phyloP scores from a whole-genome alignment of 37 sponge, comb jelly and placozoan genomes.

The Axinella damicornis region DNA sequence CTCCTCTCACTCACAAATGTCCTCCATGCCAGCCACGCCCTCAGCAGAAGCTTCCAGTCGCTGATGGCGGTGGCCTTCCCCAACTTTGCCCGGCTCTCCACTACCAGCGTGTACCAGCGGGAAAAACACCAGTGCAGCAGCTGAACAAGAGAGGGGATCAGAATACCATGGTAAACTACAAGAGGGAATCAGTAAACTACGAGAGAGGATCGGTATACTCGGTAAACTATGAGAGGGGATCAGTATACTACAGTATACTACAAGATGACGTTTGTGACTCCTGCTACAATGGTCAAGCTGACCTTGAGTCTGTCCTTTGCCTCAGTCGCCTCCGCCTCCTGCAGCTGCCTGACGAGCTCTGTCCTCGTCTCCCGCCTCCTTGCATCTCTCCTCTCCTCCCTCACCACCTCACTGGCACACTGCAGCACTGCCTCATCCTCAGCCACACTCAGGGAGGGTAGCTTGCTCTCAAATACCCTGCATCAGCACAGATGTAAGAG shows the following conservation, averaged over 20 bases:
- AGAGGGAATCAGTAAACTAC: too few species aligned
- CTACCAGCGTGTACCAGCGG: slow-evolving; percentile 19
- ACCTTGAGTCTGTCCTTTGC: slow-evolving; percentile 41
- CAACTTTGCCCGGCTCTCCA: background rate
- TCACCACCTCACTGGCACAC: slow-evolving; percentile 8
- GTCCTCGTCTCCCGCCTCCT: slow-evolving; percentile 34
- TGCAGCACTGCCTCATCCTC: background rate
- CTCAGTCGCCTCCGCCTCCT: slow-evolving; percentile 43
- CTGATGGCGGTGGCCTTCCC: slow-evolving; percentile 47
- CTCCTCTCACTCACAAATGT: slow-evolving; percentile 19
- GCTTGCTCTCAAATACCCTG: background rate
- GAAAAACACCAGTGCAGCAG: slow-evolving; percentile 48
- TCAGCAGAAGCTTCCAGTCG: slow-evolving; percentile 53
- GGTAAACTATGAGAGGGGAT: too few species aligned
- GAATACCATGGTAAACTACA: too few species aligned
- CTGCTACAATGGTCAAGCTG: background rate
- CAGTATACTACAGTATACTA: background rate
- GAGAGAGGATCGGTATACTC: too few species aligned
- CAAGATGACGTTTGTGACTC: too few species aligned
- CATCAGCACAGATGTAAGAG: background rate
- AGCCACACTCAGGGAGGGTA: background rate
- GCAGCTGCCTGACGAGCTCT: slow-evolving; percentile 48
- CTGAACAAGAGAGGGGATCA: background rate
- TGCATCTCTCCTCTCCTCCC: slow-evolving; percentile 10
- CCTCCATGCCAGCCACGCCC: slow-evolving; percentile 60